Percentiles rank a stretch among this genome's conserved stretches.
These are phyloP conservation scores for Phania funesta DNA, from an alignment of 2,888 invertebrate genomes.

Conservation along the genomic window DNA sequence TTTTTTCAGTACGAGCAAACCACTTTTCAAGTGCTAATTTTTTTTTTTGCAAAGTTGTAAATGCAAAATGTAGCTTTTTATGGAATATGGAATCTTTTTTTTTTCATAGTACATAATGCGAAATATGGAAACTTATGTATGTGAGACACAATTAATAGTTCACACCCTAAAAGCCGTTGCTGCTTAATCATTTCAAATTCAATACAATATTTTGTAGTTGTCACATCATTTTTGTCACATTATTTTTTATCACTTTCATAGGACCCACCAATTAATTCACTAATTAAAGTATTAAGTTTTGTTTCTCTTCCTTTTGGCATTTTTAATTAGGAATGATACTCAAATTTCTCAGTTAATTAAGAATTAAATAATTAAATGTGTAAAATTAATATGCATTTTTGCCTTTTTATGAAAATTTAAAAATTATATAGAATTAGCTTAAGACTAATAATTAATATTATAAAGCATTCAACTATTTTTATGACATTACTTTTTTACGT, in stretches of 20 bases:
- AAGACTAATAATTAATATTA: slow-evolving; percentile 25
- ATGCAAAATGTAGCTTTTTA: too few species aligned
- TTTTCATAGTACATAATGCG: too few species aligned
- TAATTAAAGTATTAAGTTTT: neutral
- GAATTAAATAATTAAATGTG: slow-evolving; percentile 35
- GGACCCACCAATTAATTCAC: slow-evolving; percentile 42
- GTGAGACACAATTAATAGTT: too few species aligned
- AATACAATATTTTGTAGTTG: too few species aligned
- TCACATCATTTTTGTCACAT: too few species aligned
- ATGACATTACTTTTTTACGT: slow-evolving; percentile 44
- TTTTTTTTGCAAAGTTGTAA: too few species aligned
- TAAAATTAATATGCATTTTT: slow-evolving; percentile 54
- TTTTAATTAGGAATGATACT: slow-evolving; percentile 9
- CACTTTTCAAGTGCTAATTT: too few species aligned
- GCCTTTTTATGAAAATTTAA: slow-evolving; percentile 52
- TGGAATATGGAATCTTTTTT: too few species aligned
- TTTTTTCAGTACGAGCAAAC: too few species aligned
- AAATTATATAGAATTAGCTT: slow-evolving; percentile 43
- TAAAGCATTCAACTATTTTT: slow-evolving; percentile 51
- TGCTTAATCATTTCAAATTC: too few species aligned
- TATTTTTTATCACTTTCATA: slow-evolving; percentile 23
- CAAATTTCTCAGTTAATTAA: slow-evolving; percentile 26
- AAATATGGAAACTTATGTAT: too few species aligned
- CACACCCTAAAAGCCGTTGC: too few species aligned
- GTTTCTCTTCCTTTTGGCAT: neutral